A percentile compares a stretch with the other conserved stretches of the same genome.
Conservation (phyloP, 2,888 invertebrate species). For the Labia minor region DNA sequence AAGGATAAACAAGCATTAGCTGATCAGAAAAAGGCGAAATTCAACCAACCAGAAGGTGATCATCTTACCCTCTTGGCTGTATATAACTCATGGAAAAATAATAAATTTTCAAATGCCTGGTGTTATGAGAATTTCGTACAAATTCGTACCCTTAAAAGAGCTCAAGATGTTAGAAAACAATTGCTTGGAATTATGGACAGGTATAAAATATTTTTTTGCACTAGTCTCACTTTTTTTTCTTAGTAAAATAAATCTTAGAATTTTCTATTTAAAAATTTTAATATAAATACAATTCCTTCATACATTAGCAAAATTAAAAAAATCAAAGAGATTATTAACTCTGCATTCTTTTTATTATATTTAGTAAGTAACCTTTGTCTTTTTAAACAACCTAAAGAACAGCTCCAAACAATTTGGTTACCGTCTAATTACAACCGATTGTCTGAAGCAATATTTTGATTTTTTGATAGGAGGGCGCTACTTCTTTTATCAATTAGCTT, state of each 20-base stretch:
- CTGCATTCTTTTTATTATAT: too few relatives aligned
- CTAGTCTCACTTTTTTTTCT: too few relatives aligned
- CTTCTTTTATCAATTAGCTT: too few relatives aligned
- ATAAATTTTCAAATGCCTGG: slow-evolving; percentile 98
- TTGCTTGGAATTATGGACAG: slow-evolving; percentile 94
- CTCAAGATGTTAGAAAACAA: slow-evolving; percentile 97
- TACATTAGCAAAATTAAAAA: background rate
- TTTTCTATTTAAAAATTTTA: slow-evolving; percentile 19
- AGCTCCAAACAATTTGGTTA: too few relatives aligned
- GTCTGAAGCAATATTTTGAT: too few relatives aligned
- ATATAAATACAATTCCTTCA: slow-evolving; percentile 16
- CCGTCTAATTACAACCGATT: too few relatives aligned
- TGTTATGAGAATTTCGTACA: slow-evolving; percentile 99
- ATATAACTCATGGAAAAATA: slow-evolving; percentile 98
- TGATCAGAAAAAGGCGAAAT: slow-evolving; percentile 98
- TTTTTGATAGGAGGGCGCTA: too few relatives aligned
- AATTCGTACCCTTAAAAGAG: slow-evolving; percentile 88
- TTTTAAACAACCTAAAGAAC: too few relatives aligned
- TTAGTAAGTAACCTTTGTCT: too few relatives aligned
- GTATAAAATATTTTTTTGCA: too few relatives aligned
- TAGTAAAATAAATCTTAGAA: slow-evolving; percentile 17
- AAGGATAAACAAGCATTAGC: slow-evolving; percentile 94
- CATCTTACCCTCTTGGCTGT: slow-evolving; percentile 95
- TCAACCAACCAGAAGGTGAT: slow-evolving; percentile 97
- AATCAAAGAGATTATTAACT: too few relatives aligned